phyloP scores from a whole-genome alignment of 1,140 invertebrate species.

The Drosophila pallidifrons region DNA sequence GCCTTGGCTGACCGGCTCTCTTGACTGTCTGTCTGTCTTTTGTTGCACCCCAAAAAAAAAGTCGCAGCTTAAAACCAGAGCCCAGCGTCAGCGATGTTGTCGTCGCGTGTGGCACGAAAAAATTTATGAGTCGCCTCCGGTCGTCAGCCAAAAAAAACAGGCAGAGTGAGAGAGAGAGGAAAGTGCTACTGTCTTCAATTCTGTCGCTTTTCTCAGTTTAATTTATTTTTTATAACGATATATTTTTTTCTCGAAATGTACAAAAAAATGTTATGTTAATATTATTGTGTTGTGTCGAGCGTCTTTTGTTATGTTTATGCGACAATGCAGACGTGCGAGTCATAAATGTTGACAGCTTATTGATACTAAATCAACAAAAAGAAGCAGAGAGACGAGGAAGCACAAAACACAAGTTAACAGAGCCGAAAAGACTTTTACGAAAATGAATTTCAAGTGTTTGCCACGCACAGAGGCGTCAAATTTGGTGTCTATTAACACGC shows the following conservation, averaged over 20 bases:
- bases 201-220: not conserved
- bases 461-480: slow-evolving; percentile 52
- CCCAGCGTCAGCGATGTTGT: slow-evolving; percentile 15
- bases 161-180: not conserved
- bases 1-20: not conserved
- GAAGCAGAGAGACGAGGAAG: not conserved
- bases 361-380: slow-evolving; percentile 63
- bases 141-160: slow-evolving; percentile 31
- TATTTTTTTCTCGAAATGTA: slow-evolving; percentile 32
- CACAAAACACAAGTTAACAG: not conserved
- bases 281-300: slow-evolving; percentile 40
- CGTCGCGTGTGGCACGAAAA: slow-evolving; percentile 78
- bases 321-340: slow-evolving; percentile 58
- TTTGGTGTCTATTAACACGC: slow-evolving; percentile 65
- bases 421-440: slow-evolving; percentile 30
- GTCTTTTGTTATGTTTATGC: slow-evolving; percentile 49
- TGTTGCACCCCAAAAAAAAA: slow-evolving; percentile 28
- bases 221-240: not conserved
- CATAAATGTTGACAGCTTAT: slow-evolving; percentile 79
- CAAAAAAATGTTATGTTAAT: slow-evolving; percentile 67
- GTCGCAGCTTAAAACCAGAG: slow-evolving; percentile 8
- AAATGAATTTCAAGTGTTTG: slow-evolving; percentile 44
- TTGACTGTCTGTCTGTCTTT: not conserved
- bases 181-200: slow-evolving; percentile 48
- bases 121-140: slow-evolving; percentile 70